Conservation (phyloP, 2,888 invertebrate genomes). For the Drosophila engyochracea region DNA sequence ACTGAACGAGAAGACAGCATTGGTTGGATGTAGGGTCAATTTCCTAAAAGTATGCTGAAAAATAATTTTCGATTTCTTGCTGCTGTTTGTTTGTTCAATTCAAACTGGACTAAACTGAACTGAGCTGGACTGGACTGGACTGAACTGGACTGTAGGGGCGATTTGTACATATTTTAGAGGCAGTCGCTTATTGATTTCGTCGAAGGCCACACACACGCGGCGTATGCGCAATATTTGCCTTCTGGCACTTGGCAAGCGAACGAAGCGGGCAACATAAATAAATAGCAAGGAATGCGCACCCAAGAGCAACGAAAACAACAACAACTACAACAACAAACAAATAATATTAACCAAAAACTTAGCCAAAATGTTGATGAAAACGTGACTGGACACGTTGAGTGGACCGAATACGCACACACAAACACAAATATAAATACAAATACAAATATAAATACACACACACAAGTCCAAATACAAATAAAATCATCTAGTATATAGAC, state of each 20-base stretch:
- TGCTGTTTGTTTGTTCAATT: constrained; percentile 47
- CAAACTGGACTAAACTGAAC: constrained; percentile 30
- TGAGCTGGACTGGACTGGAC: neutral
- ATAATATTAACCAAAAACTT: constrained; percentile 77
- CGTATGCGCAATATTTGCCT: constrained; percentile 75
- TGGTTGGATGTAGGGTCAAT: constrained; percentile 31
- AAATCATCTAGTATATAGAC: constrained; percentile 6
- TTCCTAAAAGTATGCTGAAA: constrained; percentile 67
- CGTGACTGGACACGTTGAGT: constrained; percentile 73
- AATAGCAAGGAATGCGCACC: constrained; percentile 47
- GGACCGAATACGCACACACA: constrained; percentile 32
- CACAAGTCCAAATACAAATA: constrained; percentile 30
- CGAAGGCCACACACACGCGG: constrained; percentile 62
- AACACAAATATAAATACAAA: constrained; percentile 15
- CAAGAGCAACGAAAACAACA: constrained; percentile 1
- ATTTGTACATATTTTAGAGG: constrained; percentile 40
- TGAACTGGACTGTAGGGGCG: constrained; percentile 11
- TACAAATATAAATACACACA: constrained; percentile 27
- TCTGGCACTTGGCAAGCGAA: constrained; percentile 58
- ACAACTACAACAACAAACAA: constrained; percentile 55
- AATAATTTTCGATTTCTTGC: constrained; percentile 64
- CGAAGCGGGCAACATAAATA: constrained; percentile 69
- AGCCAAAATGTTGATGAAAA: constrained; percentile 74
- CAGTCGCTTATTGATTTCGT: constrained; percentile 63
- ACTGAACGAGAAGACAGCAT: neutral